Evolutionary conservation across 2,797 vertebrate genomes (phyloP), one percentile per base, ranked within the genome.

Genomic region (Melanotaenia pygmaea): DNA sequence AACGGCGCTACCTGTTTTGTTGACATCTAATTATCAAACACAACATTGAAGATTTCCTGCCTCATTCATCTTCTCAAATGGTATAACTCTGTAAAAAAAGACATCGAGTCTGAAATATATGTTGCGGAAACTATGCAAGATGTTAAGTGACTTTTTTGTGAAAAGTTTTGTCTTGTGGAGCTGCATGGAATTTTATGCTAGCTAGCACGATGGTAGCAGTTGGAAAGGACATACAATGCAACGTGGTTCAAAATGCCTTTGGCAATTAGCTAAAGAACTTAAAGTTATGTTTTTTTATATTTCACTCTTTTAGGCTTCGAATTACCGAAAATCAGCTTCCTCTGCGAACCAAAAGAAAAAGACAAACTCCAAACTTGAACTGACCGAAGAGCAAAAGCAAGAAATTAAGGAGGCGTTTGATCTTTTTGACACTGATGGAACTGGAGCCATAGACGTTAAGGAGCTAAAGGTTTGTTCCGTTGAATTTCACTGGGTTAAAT

Each of bases 371-470:
- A 97, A 96, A 90, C 75, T 88, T 6, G 97, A 98, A 28, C 80
- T 98, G 72, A 96, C 94, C 0, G 97, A 98, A 82, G 95, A 96
- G 37, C 96, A 97, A 79, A 97, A 95, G 76, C 96, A 97, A 85
- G 97, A 99, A 88, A 96, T 99, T 67, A 95, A 95, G 86, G 97
- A 99, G 82, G 97, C 97, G 3, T 99, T 99, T 71, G 97, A 98
- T 79, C 92, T 99, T 61, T 99, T 99, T 53, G 96, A 98, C 81
- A 93, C 96, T 0, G 96, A 98, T 77, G 96, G 96, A 9, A 95
- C 95, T 58, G 97, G 97, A 28, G 95, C 90, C 40, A 98, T 99
- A 32, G 96, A 98, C 73, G 93, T 98, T 34, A 98, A 97, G 88
- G 97, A 99, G 88, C 80, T 99, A 6, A 97, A 99, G 95, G 97